Base-by-base conservation (phyloP, 2,888 invertebrate species). In the Archaeoteleia sp. region DNA sequence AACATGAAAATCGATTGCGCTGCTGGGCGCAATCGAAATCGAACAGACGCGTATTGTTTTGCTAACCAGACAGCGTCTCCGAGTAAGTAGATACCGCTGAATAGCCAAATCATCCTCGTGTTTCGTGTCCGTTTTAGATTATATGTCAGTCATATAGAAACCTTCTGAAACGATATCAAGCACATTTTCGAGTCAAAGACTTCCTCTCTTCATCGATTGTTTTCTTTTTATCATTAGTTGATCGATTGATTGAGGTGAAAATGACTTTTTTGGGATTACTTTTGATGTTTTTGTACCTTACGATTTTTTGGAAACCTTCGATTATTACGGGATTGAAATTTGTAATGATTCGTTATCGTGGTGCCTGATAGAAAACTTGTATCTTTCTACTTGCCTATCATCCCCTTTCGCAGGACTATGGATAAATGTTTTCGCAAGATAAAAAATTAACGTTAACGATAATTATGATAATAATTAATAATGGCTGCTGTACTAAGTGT, bases 301-400 rank as follows among this genome's bases (percentile, higher is more conserved):
- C n/a, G n/a, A n/a, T n/a, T n/a, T n/a, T n/a, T 43, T 10, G 13
- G 15, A 51, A 45, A 40, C 17, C 35, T 40, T 61, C 23, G 17
- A 55, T 15, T 32, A 12, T 35, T 58, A 48, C 15, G 14, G 29
- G 20, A 14, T 12, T 32, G 12, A 35, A 32, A 25, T 32, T 15
- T 39, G 32, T 58, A 63, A 57, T 58, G 62, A 54, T 58, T 57
- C 54, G 23, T 57, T 53, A 67, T 63, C 48, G 43, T 54, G 67
- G 67, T 62, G 62, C 67, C 67, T 68, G 58, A 68, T 63, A 68
- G 62, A 68, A 63, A 63, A 58, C 57, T 68, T 58, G 54, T 63
- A 68, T 68, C 68, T 68, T 63, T 68, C 62, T 63, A 68, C 62
- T 53, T 58, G 48, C 62, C 67, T 58, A 60, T 58, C 49, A 63